Evolutionary conservation across 2,797 vertebrate genomes (phyloP).

Genomic region (Neosilurus hyrtlii): DNA sequence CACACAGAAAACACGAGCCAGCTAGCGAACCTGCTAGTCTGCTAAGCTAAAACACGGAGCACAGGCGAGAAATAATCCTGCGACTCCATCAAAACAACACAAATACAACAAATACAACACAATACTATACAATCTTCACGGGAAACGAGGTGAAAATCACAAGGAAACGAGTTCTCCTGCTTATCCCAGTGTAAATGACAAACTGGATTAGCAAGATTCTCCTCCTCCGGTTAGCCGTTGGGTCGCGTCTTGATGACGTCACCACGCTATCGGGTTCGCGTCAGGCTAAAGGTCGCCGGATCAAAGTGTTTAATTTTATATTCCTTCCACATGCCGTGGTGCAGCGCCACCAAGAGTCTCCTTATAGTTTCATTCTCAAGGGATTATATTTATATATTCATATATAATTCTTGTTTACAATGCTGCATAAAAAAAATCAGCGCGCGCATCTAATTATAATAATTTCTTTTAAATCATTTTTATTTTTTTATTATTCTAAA

Average conservation of each 20-base stretch:
- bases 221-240: no score
- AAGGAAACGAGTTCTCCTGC: not conserved
- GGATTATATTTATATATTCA: no score
- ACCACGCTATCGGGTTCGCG: not conserved
- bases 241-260: conserved; percentile 3
- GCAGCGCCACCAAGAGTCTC: no score
- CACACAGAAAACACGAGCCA: not conserved
- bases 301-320: not conserved
- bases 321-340: no score
- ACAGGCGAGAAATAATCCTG: no score
- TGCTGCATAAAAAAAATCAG: no score
- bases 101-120: not conserved
- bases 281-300: not conserved
- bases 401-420: no score
- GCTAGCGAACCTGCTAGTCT: not conserved
- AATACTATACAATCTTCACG: not conserved
- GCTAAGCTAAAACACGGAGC: not conserved
- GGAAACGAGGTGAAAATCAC: not conserved
- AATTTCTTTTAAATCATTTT: no score
- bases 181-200: rapidly evolving
- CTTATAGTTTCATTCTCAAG: not conserved
- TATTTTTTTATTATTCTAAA: no score
- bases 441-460: no score
- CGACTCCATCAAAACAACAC: not conserved
- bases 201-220: no score